These are phyloP conservation scores for mouse (Mus musculus) DNA, from an alignment of 2,113 vertebrate species.

Conservation along the genomic window DNA sequence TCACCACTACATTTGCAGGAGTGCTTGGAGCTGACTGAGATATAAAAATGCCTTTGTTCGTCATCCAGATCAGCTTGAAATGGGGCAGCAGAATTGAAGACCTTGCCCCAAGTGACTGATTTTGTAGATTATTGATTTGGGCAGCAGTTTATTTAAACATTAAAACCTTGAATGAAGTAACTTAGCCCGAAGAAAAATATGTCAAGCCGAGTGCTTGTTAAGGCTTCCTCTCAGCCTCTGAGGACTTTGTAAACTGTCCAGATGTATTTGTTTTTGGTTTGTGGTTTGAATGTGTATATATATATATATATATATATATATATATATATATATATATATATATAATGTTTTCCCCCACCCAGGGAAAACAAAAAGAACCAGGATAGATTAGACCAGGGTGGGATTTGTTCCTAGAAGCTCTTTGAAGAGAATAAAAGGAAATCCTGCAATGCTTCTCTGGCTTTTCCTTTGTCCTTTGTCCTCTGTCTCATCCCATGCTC, in stretches of 20 bases:
- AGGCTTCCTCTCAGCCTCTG: slow-evolving; percentile 85
- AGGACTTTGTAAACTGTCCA: slow-evolving; percentile 89
- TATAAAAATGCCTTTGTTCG: slow-evolving; percentile 76
- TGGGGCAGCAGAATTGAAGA: slow-evolving; percentile 84
- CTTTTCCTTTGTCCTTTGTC: not conserved
- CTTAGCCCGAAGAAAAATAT: slow-evolving; percentile 89
- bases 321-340: too few relatives aligned
- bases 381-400: slow-evolving; percentile 56
- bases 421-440: slow-evolving; percentile 67
- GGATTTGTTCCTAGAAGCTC: slow-evolving; percentile 59
- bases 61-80: slow-evolving; percentile 82
- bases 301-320: too few relatives aligned
- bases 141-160: slow-evolving; percentile 90
- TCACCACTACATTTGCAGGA: slow-evolving; percentile 62
- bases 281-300: not conserved
- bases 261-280: slow-evolving; percentile 87
- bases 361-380: slow-evolving; percentile 5
- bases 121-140: slow-evolving; percentile 88
- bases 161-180: slow-evolving; percentile 89
- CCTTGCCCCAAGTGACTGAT: slow-evolving; percentile 85
- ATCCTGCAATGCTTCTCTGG: not conserved
- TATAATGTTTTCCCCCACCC: too few relatives aligned
- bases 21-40: slow-evolving; percentile 66
- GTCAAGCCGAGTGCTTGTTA: slow-evolving; percentile 88
- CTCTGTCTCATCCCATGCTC: not conserved